Percentiles rank a stretch among this genome's conserved stretches.
Evolutionary conservation across 35 echinoderm and acorn worm species (phyloP).

Genomic region (Eucidaris tribuloides): DNA sequence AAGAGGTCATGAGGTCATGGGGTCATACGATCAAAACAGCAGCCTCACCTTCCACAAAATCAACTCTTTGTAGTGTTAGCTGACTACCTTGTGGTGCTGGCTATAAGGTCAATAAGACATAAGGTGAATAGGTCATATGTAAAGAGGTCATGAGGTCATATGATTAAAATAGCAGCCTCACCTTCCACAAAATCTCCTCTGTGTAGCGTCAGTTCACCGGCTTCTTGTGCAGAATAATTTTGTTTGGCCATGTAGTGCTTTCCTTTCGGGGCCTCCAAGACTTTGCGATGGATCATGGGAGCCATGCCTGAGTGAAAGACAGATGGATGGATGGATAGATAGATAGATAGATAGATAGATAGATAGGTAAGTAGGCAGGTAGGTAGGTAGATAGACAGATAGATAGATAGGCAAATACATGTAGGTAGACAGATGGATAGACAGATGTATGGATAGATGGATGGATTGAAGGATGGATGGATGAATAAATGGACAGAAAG

Average conservation of each 20-base stretch:
- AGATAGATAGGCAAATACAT: neutral
- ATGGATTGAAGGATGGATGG: neutral
- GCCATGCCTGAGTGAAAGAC: neutral
- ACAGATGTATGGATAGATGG: neutral
- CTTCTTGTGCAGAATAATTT: conserved; percentile 59
- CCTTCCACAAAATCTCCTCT: conserved; percentile 81
- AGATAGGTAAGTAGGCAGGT: neutral
- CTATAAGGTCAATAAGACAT: too few species aligned
- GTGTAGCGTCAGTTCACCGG: conserved; percentile 60
- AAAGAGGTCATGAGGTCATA: too few species aligned
- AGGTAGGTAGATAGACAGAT: neutral
- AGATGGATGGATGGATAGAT: neutral
- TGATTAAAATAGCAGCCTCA: conserved; percentile 19
- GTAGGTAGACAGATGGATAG: neutral
- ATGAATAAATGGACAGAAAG: neutral
- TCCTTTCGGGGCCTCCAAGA: conserved; percentile 29
- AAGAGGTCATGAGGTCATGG: too few species aligned
- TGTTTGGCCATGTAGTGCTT: conserved; percentile 59
- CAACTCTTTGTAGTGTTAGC: too few species aligned
- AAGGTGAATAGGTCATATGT: neutral
- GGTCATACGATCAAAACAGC: too few species aligned
- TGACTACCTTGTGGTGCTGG: too few species aligned
- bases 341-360: neutral
- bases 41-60: too few species aligned
- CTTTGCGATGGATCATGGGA: conserved; percentile 65